These are phyloP conservation scores for Lysandra bellargus DNA, from an alignment of 2,888 invertebrate genomes.

Conservation along the genomic window DNA sequence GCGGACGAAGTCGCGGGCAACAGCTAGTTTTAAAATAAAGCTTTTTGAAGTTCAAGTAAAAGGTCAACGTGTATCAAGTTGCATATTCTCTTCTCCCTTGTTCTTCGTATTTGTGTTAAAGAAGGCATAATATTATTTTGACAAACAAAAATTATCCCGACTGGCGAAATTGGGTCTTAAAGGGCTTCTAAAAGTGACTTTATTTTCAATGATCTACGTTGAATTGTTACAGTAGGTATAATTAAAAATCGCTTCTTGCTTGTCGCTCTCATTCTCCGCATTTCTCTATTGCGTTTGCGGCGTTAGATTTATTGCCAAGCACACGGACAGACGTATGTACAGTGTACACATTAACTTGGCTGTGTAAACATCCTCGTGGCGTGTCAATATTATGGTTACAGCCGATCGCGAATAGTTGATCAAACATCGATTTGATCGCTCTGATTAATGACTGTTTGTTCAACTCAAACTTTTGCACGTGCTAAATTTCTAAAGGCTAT, in stretches of 20 bases:
- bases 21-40: too few relatives aligned
- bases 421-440: background rate
- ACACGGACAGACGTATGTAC: conserved; percentile 20
- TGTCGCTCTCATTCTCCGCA: background rate
- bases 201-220: too few relatives aligned
- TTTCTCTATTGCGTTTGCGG: background rate
- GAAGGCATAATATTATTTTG: too few relatives aligned
- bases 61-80: too few relatives aligned
- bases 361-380: conserved; percentile 23
- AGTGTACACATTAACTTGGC: conserved; percentile 12
- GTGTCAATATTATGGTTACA: conserved; percentile 22
- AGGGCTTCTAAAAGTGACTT: too few relatives aligned
- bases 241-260: background rate
- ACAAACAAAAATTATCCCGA: too few relatives aligned
- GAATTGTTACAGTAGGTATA: too few relatives aligned
- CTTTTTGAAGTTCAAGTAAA: too few relatives aligned
- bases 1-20: too few relatives aligned
- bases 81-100: too few relatives aligned
- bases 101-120: too few relatives aligned
- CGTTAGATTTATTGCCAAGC: conserved; percentile 23
- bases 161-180: too few relatives aligned
- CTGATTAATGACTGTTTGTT: background rate
- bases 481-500: background rate
- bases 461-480: background rate
- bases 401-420: background rate